Evolutionary conservation across 1,140 invertebrate genomes (phyloP), one percentile per base, ranked within the genome.

Genomic region (Pogonus chalceus): DNA sequence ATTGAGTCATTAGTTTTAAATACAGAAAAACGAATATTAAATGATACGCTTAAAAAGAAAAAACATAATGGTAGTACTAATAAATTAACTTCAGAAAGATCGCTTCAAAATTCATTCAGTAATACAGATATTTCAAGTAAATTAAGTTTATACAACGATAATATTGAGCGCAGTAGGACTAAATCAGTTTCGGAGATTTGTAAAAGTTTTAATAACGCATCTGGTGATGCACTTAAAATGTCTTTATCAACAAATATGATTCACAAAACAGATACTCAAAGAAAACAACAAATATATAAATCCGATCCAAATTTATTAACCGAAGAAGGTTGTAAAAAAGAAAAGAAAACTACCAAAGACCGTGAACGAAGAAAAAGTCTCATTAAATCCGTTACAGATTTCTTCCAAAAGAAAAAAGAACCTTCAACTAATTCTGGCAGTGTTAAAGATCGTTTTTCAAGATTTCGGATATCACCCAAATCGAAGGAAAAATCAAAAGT

Each of bases 331-430:
- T 60, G 60, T 50, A 16, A 77, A 72, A 62, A 61, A 63, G 12
- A 73, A 72, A 58, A 74, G 74, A 56, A 78, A 77, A n/a, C n/a
- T n/a, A 50, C 60, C 66, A 48, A 79, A 65, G 84, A 87, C 65
- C 76, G 79, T 0, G 85, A 88, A 56, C 74, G 87, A 54, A 72
- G 86, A 39, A 87, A 86, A 63, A 89, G 87, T 67, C 83, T 91
- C 35, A 90, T 90, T 58, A 88, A 89, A 72, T 82, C 87, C 46
- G 81, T 91, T 39, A 85, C 87, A 1, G 87, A 85, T 66, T 87
- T 90, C 64, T 88, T 91, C 60, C 77, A 80, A 39, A 83, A 82
- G 60, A 81, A 78, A 57, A 72, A 63, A 37, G 66, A 62, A 54
- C 66, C 70, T 7, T 31, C 16, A 10, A 23, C 12, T 18, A 51